Evolutionary conservation across 2,113 vertebrate genomes (phyloP), one percentile per base, ranked within the genome.

Genomic region (Centropristis striata): DNA sequence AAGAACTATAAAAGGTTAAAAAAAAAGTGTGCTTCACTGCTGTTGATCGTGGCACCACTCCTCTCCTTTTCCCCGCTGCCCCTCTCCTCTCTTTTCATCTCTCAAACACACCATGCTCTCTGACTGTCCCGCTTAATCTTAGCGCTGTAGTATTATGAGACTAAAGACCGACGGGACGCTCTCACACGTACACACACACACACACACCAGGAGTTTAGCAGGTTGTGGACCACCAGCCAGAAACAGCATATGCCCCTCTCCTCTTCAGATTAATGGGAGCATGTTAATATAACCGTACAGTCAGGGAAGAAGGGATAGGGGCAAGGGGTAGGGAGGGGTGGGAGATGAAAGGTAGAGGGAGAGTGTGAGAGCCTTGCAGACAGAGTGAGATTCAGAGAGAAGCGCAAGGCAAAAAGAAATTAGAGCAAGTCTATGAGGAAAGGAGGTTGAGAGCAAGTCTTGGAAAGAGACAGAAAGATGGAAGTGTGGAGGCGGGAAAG

Each of bases 231-330:
- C 93, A 93, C 90, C 47, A 92, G 92, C 95, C 94, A 94, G 94
- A 92, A 81, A 91, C 94, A 94, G 94, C 94, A 95, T 93, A 94
- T 93, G 93, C 93, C 92, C 90, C 90, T 93, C 92, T 93, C 88
- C 92, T 89, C 88, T 92, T 93, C 92, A 94, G 94, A 96, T 96
- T 95, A 95, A 93, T 88, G 86, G 93, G 91, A 95, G 90, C 94
- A 85, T 92, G 93, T 95, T 96, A 92, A 93, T 89, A 92, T 64
- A 85, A 93, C 93, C 88, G 90, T 95, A 82, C 85, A 89, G 91
- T 90, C 79, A 91, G 91, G 88, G 63, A 92, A 81, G 83, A 78
- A 66, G 55, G 69, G 80, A 77, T 51, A 18, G 64, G 77, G 85
- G 75, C 77, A 79, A 75, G 61, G 41, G 60, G 78, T 80, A 61